Conservation (phyloP, 1,140 invertebrate species). For the Triops longicaudatus region DNA sequence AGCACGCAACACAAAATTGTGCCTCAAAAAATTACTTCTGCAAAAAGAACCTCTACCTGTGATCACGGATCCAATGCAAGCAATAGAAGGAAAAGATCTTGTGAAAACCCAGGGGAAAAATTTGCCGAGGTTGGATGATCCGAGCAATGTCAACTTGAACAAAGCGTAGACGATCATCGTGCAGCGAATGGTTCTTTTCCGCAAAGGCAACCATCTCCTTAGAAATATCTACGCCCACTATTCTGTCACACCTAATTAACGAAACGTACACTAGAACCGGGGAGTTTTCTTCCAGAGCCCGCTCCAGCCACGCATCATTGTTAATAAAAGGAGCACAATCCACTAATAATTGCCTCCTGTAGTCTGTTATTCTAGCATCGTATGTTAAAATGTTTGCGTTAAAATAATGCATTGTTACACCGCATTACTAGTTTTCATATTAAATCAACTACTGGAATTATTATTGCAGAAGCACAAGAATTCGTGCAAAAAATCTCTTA, state of each 20-base stretch:
- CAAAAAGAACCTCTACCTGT: slow-evolving; percentile 45
- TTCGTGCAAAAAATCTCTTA: slow-evolving; percentile 5
- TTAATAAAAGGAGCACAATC: too few relatives aligned
- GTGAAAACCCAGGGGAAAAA: slow-evolving; percentile 44
- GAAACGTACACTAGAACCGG: not conserved
- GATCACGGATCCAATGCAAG: slow-evolving; percentile 69
- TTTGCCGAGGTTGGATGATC: slow-evolving; percentile 38
- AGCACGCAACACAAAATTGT: not conserved
- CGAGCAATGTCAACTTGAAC: slow-evolving; percentile 54
- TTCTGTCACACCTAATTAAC: slow-evolving; percentile 19
- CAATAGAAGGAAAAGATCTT: slow-evolving; percentile 72
- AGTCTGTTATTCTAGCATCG: too few relatives aligned
- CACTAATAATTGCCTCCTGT: too few relatives aligned
- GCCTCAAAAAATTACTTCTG: not conserved
- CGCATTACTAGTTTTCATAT: too few relatives aligned
- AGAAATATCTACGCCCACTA: slow-evolving; percentile 56
- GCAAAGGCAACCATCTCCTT: slow-evolving; percentile 60
- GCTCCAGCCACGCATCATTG: too few relatives aligned
- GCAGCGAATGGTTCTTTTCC: slow-evolving; percentile 41
- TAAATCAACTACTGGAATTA: too few relatives aligned
- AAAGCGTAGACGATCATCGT: slow-evolving; percentile 47
- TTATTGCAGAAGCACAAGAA: too few relatives aligned
- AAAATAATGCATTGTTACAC: too few relatives aligned
- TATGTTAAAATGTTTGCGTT: too few relatives aligned
- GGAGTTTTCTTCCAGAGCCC: not conserved